These are phyloP conservation scores for Cyprichromis sp. DNA, from an alignment of 2,113 vertebrate species.

Conservation along the genomic window DNA sequence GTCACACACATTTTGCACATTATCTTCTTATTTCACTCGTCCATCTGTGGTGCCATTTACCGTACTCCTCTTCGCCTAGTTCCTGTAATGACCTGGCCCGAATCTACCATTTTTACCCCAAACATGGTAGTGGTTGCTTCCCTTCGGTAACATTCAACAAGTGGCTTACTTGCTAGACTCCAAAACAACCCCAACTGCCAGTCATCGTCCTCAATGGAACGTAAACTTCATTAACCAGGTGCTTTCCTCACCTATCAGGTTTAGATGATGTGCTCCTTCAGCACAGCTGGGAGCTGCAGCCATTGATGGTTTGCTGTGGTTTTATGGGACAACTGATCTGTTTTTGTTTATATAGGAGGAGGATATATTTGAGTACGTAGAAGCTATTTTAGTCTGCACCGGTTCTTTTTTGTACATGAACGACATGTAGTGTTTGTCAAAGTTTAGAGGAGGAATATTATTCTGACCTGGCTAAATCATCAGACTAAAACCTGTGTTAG, in stretches of 20 bases:
- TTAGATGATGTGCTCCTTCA: background rate
- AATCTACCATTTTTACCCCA: background rate
- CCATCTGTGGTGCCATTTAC: background rate
- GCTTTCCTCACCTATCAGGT: background rate
- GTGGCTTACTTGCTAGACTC: background rate
- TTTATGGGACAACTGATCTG: background rate
- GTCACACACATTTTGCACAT: background rate
- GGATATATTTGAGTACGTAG: background rate
- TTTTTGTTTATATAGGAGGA: background rate
- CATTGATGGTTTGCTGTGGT: background rate
- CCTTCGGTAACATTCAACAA: conserved; percentile 43
- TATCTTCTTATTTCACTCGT: background rate
- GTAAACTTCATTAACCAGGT: background rate
- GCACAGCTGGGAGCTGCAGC: background rate
- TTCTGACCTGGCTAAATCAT: background rate
- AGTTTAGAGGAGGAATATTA: background rate
- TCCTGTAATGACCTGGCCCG: background rate
- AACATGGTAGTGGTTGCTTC: background rate
- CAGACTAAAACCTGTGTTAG: background rate
- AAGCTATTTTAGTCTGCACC: background rate
- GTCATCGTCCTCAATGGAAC: background rate
- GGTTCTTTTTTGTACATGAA: background rate
- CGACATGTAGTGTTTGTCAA: background rate
- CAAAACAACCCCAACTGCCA: background rate
- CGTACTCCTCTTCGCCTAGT: background rate